Percentiles rank a stretch among this genome's conserved stretches.
These are phyloP conservation scores for Manduca sexta DNA, from an alignment of 1,140 invertebrate species.

Conservation along the genomic window DNA sequence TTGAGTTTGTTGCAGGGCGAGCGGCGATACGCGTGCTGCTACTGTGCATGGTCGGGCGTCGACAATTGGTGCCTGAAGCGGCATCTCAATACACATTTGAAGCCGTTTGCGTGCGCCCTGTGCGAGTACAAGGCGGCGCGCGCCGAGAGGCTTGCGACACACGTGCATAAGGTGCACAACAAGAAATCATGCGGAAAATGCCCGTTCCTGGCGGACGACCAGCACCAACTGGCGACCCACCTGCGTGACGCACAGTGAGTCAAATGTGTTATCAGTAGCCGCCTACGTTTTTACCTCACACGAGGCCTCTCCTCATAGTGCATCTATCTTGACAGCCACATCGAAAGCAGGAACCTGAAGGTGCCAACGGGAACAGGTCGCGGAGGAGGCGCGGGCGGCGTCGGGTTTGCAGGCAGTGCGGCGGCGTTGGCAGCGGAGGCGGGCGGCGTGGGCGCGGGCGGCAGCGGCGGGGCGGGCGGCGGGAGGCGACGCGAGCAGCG, in stretches of 20 bases:
- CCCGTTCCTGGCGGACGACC: constrained; percentile 87
- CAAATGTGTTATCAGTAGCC: constrained; percentile 44
- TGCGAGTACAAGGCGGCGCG: constrained; percentile 94
- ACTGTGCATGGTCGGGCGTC: constrained; percentile 93
- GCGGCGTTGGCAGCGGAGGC: constrained; percentile 11
- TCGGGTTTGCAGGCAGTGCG: constrained; percentile 14
- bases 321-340: constrained; percentile 44
- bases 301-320: too few relatives aligned
- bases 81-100: constrained; percentile 93
- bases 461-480: constrained; percentile 12
- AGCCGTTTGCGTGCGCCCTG: constrained; percentile 89
- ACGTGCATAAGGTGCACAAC: constrained; percentile 93
- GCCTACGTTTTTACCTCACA: too few relatives aligned
- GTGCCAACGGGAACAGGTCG: constrained; percentile 50
- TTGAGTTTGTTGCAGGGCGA: constrained; percentile 65
- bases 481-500: constrained; percentile 44
- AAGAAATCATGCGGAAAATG: constrained; percentile 91
- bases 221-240: constrained; percentile 83
- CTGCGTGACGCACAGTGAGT: constrained; percentile 80
- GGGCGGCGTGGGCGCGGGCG: constrained; percentile 15
- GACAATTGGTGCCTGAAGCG: constrained; percentile 95
- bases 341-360: constrained; percentile 66
- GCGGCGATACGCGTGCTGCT: constrained; percentile 85
- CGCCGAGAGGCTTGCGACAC: constrained; percentile 87
- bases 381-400: constrained; percentile 8